Base-by-base conservation (phyloP, 1,140 invertebrate species). In the Solenopsis fugax region DNA sequence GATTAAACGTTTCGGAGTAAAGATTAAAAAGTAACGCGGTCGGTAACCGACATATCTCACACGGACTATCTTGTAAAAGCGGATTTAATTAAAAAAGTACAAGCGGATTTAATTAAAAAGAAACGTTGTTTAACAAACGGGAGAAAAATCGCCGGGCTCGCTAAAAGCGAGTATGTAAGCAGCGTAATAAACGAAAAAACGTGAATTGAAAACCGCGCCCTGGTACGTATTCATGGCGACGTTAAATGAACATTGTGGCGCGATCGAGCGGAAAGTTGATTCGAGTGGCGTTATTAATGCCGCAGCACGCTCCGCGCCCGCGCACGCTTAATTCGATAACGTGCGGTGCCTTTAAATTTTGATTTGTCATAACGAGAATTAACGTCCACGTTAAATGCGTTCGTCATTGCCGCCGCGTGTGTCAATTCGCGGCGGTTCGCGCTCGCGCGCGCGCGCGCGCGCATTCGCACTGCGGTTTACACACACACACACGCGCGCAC, bases 311-410 rank as follows among this genome's bases (percentile, higher is more conserved):
- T 41, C 78, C 58, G 24, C 21, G 56, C 16, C 21, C 54, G 56
- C 45, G 37, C 80, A 12, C 67, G 80, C 80, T 84, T 84, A 84
- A 84, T 84, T 84, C 80, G 80, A 84, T 84, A 84, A 84, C 80
- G 45, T 73, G 80, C 69, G 69, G 67, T 52, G 60, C 90, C 82
- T 88, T 90, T 91, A 91, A 90, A 82, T 91, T 91, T 91, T 87
- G 89, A 91, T 91, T 91, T 77, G 90, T 88, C 87, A 88, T 90
- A 90, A 88, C 87, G 73, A 75, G 89, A 80, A 91, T 90, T 88
- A 91, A 90, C 87, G 88, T 76, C 64, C 56, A 45, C 58, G 88
- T 69, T 78, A 84, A 90, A 90, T 85, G 82, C 64, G 89, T 91
- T 90, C 87, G 80, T 91, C 89, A 90, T 87, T 85, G 75, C 16